A percentile compares a stretch with the other conserved stretches of the same genome.
Conservation (phyloP, 2,888 invertebrate species). For the Metopia argyrocephala region DNA sequence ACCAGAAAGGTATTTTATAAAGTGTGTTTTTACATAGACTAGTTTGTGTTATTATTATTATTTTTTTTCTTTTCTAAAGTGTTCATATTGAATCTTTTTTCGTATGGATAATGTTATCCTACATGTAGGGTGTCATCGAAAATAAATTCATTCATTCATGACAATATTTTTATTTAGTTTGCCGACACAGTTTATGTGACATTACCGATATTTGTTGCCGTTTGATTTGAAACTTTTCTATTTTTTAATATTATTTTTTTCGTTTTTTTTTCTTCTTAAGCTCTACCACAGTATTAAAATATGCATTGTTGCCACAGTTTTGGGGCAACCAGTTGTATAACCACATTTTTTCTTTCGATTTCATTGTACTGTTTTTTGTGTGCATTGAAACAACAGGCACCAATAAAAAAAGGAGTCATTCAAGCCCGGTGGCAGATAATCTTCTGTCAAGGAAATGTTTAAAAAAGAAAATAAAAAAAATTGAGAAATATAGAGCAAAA, state of each 20-base stretch:
- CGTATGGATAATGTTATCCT: too few relatives aligned
- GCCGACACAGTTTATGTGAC: slow-evolving; percentile 28
- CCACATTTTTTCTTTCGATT: slow-evolving; percentile 41
- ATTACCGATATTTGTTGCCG: slow-evolving; percentile 26
- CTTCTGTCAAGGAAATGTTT: slow-evolving; percentile 59
- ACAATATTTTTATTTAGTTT: background rate
- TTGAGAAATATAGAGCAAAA: slow-evolving; percentile 52
- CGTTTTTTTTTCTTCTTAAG: slow-evolving; percentile 22
- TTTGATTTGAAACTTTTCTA: slow-evolving; percentile 4
- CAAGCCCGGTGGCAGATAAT: slow-evolving; percentile 62
- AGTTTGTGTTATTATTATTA: too few relatives aligned
- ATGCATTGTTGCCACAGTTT: slow-evolving; percentile 56
- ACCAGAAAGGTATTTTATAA: too few relatives aligned
- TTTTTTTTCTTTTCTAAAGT: too few relatives aligned
- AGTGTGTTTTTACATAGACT: too few relatives aligned
- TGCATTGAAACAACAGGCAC: background rate
- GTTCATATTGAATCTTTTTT: too few relatives aligned
- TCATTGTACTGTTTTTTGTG: slow-evolving; percentile 14
- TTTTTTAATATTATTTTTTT: background rate
- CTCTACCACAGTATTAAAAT: slow-evolving; percentile 24
- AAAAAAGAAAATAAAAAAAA: background rate
- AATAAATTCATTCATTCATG: background rate
- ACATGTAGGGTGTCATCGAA: background rate
- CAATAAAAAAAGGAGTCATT: slow-evolving; percentile 51
- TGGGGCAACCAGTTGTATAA: slow-evolving; percentile 48